Conservation (phyloP, 1,140 invertebrate species). For the Thaumatotibia leucotreta region DNA sequence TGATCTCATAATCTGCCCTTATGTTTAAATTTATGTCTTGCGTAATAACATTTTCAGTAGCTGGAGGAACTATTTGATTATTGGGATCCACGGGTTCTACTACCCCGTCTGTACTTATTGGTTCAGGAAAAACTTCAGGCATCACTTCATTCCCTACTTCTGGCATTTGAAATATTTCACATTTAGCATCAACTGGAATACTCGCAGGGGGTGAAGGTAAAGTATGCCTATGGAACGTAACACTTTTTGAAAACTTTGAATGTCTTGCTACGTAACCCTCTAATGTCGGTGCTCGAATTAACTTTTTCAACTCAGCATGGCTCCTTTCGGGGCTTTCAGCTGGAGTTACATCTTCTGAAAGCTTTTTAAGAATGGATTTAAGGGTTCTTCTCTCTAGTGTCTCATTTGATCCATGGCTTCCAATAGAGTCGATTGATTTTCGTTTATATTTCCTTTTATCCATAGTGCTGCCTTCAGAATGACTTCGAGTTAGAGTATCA, state of each 20-base stretch:
- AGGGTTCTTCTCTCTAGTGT: conserved; percentile 87
- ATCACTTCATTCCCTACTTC: conserved; percentile 27
- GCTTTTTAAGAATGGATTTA: conserved; percentile 90
- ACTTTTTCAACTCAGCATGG: conserved; percentile 79
- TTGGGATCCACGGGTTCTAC: conserved; percentile 19
- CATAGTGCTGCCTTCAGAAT: conserved; percentile 79
- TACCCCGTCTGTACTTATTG: conserved; percentile 21
- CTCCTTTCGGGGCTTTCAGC: conserved; percentile 64
- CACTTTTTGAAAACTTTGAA: conserved; percentile 91
- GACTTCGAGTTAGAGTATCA: conserved; percentile 81
- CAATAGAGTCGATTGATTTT: conserved; percentile 66
- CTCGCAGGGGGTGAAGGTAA: conserved; percentile 85
- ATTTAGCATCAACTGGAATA: conserved; percentile 53
- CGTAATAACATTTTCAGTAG: conserved; percentile 22
- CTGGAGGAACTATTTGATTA: conserved; percentile 35
- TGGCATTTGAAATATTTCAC: conserved; percentile 54
- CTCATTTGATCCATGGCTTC: conserved; percentile 87
- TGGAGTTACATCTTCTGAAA: conserved; percentile 80
- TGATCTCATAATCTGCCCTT: conserved; percentile 40
- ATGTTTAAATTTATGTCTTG: conserved; percentile 40
- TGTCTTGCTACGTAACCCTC: conserved; percentile 91
- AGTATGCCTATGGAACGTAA: conserved; percentile 91
- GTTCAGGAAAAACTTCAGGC: conserved; percentile 28
- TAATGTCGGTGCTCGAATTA: conserved; percentile 88
- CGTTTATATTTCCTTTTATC: conserved; percentile 69